Evolutionary conservation across 1,140 invertebrate species (phyloP).

Genomic region (Eriosoma lanigerum): DNA sequence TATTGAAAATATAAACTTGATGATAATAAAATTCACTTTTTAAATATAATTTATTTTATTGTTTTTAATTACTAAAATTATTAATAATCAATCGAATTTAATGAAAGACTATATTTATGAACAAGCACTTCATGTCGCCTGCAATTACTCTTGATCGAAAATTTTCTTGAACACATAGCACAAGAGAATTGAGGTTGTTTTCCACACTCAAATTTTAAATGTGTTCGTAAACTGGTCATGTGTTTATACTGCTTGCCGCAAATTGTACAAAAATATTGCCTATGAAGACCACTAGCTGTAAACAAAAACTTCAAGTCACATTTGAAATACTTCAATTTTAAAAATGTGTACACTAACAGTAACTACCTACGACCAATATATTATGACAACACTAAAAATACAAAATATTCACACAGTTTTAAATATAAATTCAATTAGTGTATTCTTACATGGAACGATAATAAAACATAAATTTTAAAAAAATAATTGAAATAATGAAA

Average conservation of each 20-base stretch:
- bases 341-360: not conserved
- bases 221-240: slow-evolving; percentile 58
- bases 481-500: too few species aligned
- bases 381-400: not conserved
- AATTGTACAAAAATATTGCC: slow-evolving; percentile 52
- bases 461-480: too few species aligned
- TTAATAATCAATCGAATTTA: slow-evolving; percentile 35
- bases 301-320: slow-evolving; percentile 46
- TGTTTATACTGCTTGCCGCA: slow-evolving; percentile 53
- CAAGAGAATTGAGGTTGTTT: slow-evolving; percentile 58
- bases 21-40: not conserved
- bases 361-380: slow-evolving; percentile 14
- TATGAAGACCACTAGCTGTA: slow-evolving; percentile 58
- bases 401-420: not conserved
- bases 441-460: not conserved
- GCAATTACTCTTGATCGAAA: slow-evolving; percentile 56
- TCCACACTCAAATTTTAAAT: slow-evolving; percentile 57
- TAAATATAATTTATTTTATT: not conserved
- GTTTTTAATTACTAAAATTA: not conserved
- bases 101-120: slow-evolving; percentile 34
- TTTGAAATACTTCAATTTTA: not conserved
- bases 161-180: slow-evolving; percentile 54
- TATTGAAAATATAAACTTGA: not conserved
- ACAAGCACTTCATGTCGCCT: slow-evolving; percentile 41
- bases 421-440: not conserved